These are phyloP conservation scores for Calycopis cecrops DNA, from an alignment of 1,140 invertebrate genomes.

Conservation along the genomic window DNA sequence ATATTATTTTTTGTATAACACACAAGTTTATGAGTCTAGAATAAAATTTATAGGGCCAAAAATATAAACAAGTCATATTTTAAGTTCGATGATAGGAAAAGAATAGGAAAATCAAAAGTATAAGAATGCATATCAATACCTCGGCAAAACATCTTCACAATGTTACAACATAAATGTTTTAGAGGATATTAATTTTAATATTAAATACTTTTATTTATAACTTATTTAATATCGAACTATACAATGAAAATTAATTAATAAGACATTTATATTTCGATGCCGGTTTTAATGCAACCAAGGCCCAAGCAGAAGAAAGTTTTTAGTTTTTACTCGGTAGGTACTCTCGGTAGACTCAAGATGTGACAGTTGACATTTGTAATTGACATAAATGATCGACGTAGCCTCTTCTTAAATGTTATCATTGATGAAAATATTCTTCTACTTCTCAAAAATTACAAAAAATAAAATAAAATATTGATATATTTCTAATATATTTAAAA, in stretches of 20 bases:
- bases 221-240: neutral
- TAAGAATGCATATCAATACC: conserved; percentile 22
- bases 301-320: neutral
- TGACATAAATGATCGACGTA: conserved; percentile 30
- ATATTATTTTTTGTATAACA: neutral
- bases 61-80: too few species aligned
- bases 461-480: too few species aligned
- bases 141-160: conserved; percentile 28
- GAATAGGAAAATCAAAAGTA: conserved; percentile 8
- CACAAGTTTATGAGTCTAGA: neutral
- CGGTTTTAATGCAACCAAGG: neutral
- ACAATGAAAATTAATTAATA: neutral
- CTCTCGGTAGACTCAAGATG: too few species aligned
- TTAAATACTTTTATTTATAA: neutral
- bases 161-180: conserved; percentile 13
- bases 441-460: too few species aligned
- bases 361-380: conserved; percentile 11
- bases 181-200: neutral
- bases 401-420: neutral
- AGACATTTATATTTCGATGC: neutral
- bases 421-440: too few species aligned
- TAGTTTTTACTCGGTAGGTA: too few species aligned
- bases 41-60: neutral
- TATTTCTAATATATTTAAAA: too few species aligned
- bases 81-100: neutral